A percentile compares a stretch with the other conserved stretches of the same genome.
These are phyloP conservation scores for Volucella bombylans DNA, from an alignment of 2,888 invertebrate species.

Conservation along the genomic window DNA sequence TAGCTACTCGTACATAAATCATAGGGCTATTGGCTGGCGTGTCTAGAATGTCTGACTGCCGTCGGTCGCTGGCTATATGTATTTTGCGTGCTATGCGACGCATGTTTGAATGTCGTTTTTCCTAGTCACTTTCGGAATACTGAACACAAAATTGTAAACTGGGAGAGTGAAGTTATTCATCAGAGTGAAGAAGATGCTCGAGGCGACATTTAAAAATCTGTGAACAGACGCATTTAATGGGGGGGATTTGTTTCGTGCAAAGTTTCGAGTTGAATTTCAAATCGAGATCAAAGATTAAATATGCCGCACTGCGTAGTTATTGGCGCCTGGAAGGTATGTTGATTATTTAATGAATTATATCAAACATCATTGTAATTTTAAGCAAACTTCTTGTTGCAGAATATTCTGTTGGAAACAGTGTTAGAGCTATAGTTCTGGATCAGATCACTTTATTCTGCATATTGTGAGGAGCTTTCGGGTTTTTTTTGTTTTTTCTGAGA, in stretches of 20 bases:
- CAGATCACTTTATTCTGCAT: no score
- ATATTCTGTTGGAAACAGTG: no score
- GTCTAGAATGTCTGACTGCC: slow-evolving; percentile 10
- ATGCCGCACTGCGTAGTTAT: not conserved
- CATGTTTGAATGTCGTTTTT: slow-evolving; percentile 36
- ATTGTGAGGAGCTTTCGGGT: no score
- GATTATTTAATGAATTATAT: slow-evolving; percentile 1
- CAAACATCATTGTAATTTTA: no score
- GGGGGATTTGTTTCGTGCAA: not conserved
- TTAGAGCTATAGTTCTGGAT: no score
- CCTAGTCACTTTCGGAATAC: slow-evolving; percentile 31
- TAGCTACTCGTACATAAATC: slow-evolving; percentile 28
- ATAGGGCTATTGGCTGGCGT: slow-evolving; percentile 24
- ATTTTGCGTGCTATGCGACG: slow-evolving; percentile 37
- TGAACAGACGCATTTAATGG: slow-evolving; percentile 11
- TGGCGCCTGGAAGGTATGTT: slow-evolving; percentile 31
- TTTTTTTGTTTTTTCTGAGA: no score
- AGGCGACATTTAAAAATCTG: not conserved
- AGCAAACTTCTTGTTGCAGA: no score
- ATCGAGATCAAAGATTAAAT: slow-evolving; percentile 5
- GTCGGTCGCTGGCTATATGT: not conserved
- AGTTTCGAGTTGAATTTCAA: slow-evolving; percentile 50
- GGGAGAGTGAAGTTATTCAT: slow-evolving; percentile 1
- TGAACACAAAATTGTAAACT: not conserved
- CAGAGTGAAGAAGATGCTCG: not conserved